Base-by-base conservation (phyloP, 2,113 vertebrate species). In the Balaeniceps rex region DNA sequence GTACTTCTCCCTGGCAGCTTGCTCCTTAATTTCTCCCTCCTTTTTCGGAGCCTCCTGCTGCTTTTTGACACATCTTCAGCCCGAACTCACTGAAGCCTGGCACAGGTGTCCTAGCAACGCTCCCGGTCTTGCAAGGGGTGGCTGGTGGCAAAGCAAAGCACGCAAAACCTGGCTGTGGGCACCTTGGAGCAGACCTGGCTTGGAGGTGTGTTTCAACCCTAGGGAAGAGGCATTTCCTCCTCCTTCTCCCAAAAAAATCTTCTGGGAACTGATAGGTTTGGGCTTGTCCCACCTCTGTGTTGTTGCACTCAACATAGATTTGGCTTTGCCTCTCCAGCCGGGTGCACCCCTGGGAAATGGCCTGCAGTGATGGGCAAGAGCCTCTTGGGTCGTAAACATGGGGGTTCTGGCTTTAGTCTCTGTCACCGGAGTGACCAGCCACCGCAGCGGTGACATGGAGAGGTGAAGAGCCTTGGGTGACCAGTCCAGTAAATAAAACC, bases 371-470 rank as follows among this genome's bases (percentile, higher is more conserved):
- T 28, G 69, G 23, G 23, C 7, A 22, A n/a, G 36, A 89, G 6
- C 33, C 12, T 28, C 7, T 14, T 36, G 36, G 28, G 26, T 15
- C 26, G 38, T 9, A 33, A 36, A 51, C 3, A 0, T 5, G 44
- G 9, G 12, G 9, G 21, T n/a, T 82, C 74, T 19, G 69, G 44
- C 12, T 22, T 51, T 19, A 6, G 42, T 8, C 25, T 36, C 40
- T 55, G 40, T 38, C 47, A 11, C 24, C 7, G 57, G 49, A 23
- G 28, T 34, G 66, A 78, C 14, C 33, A 10, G 38, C 52, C 9
- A 11, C 16, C 0, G 7, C 28, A 28, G 66, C 19, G 14, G 34
- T 54, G 54, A 36, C 5, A 0, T 2, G 26, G 49, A 31, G 47
- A 46, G 47, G 19, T 23, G 38, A 69, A 46, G 78, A 36, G 19